Evolutionary conservation across 1,140 invertebrate species (phyloP).

Genomic region (Temnothorax curvispinosus): DNA sequence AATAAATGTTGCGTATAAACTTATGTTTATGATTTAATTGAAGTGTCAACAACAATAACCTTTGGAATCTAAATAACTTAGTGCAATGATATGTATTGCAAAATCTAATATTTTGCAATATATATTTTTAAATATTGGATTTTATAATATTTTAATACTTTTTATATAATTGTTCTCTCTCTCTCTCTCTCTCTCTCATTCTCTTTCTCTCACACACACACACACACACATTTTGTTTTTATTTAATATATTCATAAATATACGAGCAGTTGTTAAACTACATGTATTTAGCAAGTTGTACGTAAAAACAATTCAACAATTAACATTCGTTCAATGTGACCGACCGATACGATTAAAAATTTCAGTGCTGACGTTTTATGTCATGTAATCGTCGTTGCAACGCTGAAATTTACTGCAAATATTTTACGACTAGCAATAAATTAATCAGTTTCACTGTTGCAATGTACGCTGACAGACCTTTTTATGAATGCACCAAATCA

Average conservation of each 20-base stretch:
- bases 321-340: not conserved
- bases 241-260: conserved; percentile 4
- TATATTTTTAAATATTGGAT: not conserved
- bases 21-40: not conserved
- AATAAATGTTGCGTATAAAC: not conserved
- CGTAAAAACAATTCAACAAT: conserved; percentile 19
- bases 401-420: conserved; percentile 17
- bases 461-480: not conserved
- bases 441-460: conserved; percentile 28
- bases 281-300: not conserved
- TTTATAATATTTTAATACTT: not conserved
- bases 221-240: not conserved
- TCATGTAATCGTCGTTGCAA: not conserved
- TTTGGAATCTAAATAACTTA: not conserved
- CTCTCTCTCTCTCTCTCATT: not conserved
- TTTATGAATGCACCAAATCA: not conserved
- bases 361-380: conserved; percentile 15
- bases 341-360: conserved; percentile 15
- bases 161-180: not conserved
- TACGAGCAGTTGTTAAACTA: not conserved
- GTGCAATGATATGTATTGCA: not conserved
- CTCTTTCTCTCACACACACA: no score
- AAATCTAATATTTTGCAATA: not conserved
- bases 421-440: conserved; percentile 34
- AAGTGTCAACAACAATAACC: not conserved